Evolutionary conservation across 2,888 invertebrate species (phyloP).

Genomic region (Aphodius sticticus): DNA sequence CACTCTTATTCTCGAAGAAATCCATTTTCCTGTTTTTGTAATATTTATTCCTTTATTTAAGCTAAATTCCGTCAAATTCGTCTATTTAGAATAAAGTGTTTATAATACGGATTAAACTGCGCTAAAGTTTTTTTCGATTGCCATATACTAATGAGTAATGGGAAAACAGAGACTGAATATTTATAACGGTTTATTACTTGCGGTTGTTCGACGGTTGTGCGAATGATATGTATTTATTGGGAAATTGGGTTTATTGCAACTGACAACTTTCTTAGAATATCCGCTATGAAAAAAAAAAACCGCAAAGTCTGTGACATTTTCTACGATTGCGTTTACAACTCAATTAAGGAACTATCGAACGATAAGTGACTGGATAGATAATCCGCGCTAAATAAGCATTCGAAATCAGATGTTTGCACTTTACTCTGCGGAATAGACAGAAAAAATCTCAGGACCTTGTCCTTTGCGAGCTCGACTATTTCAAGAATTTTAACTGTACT

Average conservation of each 20-base stretch:
- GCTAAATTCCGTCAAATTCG: no score
- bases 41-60: no score
- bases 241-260: neutral
- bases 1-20: no score
- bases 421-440: conserved; percentile 19
- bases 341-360: neutral
- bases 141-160: neutral
- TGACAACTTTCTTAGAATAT: neutral
- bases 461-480: conserved; percentile 31
- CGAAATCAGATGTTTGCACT: neutral
- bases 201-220: neutral
- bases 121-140: no score
- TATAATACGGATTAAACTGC: no score
- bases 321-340: neutral
- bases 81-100: no score
- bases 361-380: neutral
- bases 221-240: neutral
- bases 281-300: neutral
- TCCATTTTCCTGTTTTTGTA: no score
- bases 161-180: neutral
- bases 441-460: conserved; percentile 35
- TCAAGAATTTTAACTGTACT: conserved; percentile 36
- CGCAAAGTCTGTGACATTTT: neutral
- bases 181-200: neutral
- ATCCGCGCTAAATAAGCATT: neutral